Percentiles rank a stretch among this genome's conserved stretches.
Evolutionary conservation across 2,113 vertebrate genomes (phyloP).

Genomic region (Epinephelus moara): DNA sequence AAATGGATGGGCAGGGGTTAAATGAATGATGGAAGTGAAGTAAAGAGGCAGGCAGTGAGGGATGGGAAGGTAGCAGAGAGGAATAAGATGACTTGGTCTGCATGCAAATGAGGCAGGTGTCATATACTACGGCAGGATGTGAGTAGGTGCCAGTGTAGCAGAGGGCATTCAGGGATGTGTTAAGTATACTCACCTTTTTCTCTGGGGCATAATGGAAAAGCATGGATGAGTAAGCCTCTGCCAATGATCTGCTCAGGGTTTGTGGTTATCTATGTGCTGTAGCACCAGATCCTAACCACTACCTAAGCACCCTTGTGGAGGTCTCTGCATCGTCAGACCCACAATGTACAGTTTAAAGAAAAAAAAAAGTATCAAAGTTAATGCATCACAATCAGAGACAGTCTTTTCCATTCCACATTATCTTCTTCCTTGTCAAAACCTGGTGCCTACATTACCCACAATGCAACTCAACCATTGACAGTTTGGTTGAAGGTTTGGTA

Average conservation of each 20-base stretch:
- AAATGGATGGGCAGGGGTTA: conserved; percentile 46
- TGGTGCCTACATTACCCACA: too few species aligned
- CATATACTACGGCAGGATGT: conserved; percentile 16
- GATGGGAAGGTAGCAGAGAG: conserved; percentile 23
- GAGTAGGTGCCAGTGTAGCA: conserved; percentile 13
- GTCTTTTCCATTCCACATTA: too few species aligned
- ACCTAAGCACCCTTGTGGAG: background rate
- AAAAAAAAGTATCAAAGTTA: too few species aligned
- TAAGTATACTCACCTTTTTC: conserved; percentile 10
- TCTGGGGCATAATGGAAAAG: conserved; percentile 17
- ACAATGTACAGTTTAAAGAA: too few species aligned
- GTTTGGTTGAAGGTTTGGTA: too few species aligned
- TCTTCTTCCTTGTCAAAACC: too few species aligned
- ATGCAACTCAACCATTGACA: too few species aligned
- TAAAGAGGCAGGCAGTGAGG: conserved; percentile 8
- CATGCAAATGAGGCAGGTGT: conserved; percentile 46
- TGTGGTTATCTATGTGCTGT: background rate
- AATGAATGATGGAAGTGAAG: conserved; percentile 46
- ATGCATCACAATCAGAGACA: too few species aligned
- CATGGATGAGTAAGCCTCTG: background rate
- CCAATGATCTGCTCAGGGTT: background rate
- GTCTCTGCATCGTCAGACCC: too few species aligned
- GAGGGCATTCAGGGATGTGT: conserved; percentile 22
- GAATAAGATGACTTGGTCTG: conserved; percentile 18
- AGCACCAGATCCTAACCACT: background rate